Conservation (phyloP, 2,113 vertebrate species). For the human region DNA sequence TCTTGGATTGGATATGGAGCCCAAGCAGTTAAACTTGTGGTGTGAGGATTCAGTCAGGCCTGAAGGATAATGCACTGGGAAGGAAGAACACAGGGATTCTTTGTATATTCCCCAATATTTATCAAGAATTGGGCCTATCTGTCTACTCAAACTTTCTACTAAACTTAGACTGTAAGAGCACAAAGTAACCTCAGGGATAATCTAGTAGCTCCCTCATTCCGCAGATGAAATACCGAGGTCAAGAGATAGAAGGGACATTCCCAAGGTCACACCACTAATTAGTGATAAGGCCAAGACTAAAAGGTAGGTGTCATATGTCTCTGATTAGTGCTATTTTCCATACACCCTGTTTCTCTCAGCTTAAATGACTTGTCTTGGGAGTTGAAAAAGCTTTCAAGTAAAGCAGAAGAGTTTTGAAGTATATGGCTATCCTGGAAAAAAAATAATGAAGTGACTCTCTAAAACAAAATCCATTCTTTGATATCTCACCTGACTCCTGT, state of each 20-base stretch:
- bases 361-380: neutral
- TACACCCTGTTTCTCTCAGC: neutral
- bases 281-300: neutral
- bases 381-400: neutral
- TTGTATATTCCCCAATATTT: neutral
- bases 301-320: neutral
- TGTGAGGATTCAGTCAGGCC: neutral
- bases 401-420: neutral
- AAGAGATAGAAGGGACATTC: constrained; percentile 17
- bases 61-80: neutral
- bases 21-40: neutral
- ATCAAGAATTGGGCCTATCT: neutral
- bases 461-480: neutral
- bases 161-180: neutral
- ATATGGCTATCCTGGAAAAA: neutral
- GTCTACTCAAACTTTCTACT: neutral
- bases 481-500: neutral
- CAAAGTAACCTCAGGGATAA: neutral
- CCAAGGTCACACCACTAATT: neutral
- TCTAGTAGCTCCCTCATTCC: neutral
- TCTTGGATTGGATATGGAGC: neutral
- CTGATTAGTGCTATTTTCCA: neutral
- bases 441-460: neutral
- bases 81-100: neutral
- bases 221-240: neutral